Percentiles rank a stretch among this genome's conserved stretches.
phyloP scores from a whole-genome alignment of 1,140 invertebrate species.

The Colletes gigas region DNA sequence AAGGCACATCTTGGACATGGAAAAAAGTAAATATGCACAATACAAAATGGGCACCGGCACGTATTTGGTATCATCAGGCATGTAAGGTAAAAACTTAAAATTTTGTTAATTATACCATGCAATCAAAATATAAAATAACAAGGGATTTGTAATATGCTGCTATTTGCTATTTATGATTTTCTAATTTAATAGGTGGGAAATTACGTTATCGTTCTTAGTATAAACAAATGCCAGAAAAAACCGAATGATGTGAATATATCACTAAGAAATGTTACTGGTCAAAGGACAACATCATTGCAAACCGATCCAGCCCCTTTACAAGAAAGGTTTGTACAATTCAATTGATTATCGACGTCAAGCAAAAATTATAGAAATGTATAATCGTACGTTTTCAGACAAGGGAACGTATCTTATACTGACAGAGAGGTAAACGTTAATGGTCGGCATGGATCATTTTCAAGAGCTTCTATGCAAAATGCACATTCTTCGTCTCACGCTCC shows the following conservation, averaged over 20 bases:
- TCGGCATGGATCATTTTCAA: conserved; percentile 83
- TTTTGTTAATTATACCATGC: neutral
- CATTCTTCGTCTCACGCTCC: conserved; percentile 45
- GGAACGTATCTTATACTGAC: conserved; percentile 77
- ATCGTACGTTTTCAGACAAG: conserved; percentile 56
- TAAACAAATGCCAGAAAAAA: conserved; percentile 71
- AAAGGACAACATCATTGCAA: conserved; percentile 59
- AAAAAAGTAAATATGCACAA: conserved; percentile 88
- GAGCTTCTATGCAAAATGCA: conserved; percentile 50
- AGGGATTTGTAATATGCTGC: neutral
- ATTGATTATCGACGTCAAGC: neutral
- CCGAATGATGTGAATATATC: conserved; percentile 76
- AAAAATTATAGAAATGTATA: neutral
- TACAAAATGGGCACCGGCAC: conserved; percentile 89
- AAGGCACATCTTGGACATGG: conserved; percentile 88
- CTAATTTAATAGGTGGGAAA: conserved; percentile 73
- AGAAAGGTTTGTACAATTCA: conserved; percentile 65
- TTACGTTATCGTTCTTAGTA: conserved; percentile 79
- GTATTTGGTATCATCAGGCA: conserved; percentile 96
- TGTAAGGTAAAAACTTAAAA: conserved; percentile 85
- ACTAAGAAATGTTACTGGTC: conserved; percentile 66
- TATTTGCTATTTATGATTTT: neutral
- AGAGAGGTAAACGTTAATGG: conserved; percentile 89
- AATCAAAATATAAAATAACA: too few species aligned
- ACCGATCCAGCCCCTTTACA: conserved; percentile 46